A percentile compares a stretch with the other conserved stretches of the same genome.
phyloP scores from a whole-genome alignment of 1,140 invertebrate species.

The Maniola jurtina region DNA sequence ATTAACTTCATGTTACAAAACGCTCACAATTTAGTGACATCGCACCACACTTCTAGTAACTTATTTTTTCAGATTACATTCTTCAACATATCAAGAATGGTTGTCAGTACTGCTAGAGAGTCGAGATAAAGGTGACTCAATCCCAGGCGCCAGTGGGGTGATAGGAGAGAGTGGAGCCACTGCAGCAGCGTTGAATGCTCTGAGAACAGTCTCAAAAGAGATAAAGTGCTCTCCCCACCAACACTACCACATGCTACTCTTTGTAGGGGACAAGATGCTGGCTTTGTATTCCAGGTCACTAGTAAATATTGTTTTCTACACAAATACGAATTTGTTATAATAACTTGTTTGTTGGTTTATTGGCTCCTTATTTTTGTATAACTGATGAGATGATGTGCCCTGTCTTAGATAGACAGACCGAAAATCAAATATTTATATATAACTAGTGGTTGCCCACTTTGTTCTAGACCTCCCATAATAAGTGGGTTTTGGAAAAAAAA shows the following conservation, averaged over 20 bases:
- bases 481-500: too few relatives aligned
- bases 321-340: too few relatives aligned
- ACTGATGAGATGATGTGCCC: too few relatives aligned
- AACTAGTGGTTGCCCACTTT: neutral
- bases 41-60: too few relatives aligned
- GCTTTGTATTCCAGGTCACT: slow-evolving; percentile 66
- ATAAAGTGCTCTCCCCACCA: slow-evolving; percentile 54
- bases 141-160: slow-evolving; percentile 67
- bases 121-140: slow-evolving; percentile 62
- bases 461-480: too few relatives aligned
- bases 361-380: neutral
- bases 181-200: slow-evolving; percentile 54
- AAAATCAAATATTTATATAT: neutral
- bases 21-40: too few relatives aligned
- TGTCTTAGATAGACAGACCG: too few relatives aligned
- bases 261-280: slow-evolving; percentile 68
- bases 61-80: slow-evolving; percentile 50
- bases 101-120: slow-evolving; percentile 59
- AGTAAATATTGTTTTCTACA: neutral
- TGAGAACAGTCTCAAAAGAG: slow-evolving; percentile 58
- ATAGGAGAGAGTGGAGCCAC: slow-evolving; percentile 71
- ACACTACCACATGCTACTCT: slow-evolving; percentile 66
- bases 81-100: slow-evolving; percentile 62
- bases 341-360: neutral
- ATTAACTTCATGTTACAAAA: too few relatives aligned